Base-by-base conservation (phyloP, 2,113 vertebrate genomes). In the Abramis brama region DNA sequence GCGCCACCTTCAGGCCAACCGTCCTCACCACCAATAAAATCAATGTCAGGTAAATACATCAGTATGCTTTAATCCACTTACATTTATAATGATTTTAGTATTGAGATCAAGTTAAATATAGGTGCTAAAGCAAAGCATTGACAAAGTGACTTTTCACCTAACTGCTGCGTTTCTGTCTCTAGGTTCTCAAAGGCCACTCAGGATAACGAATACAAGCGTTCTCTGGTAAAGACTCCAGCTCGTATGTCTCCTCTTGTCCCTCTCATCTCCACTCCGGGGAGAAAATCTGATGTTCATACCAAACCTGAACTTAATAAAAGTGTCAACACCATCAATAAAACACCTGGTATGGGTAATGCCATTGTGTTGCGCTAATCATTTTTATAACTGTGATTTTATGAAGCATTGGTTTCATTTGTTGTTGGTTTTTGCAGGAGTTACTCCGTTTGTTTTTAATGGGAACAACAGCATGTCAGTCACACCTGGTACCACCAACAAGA, bases 131-230 rank as follows among this genome's bases (percentile, higher is more conserved):
- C 43, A 23, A 39, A 39, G 66, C 17, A 75, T 75, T 47, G n/a
- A 47, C 15, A 33, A 47, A 74, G 6, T 75, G 71, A 36, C 25
- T 39, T 70, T 30, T 17, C 13, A 50, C 60, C 9, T 25, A 25
- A 64, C 59, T 76, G 70, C 7, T 64, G 43, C 0, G 23, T 74
- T 52, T 47, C 5, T 66, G 6, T 71, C 5, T n/a, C 19, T 86
- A 99, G 98, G 86, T 99, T 99, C 90, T 96, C 97, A 0, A 94
- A 96, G 82, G 90, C 95, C n/a, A 97, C 97, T 19, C 91, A 91
- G 77, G 96, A 98, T 86, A 99, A 98, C 11, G 97, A 97, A 79
- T 90, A 96, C 47, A 98, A 99, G 84, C 94, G 87, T 7, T 97
- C 97, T 9, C 88, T 97, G 86, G 91, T 93, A 85, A 99, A 99